Conservation (phyloP, 2,113 vertebrate species). For the Gallinago undulata region DNA sequence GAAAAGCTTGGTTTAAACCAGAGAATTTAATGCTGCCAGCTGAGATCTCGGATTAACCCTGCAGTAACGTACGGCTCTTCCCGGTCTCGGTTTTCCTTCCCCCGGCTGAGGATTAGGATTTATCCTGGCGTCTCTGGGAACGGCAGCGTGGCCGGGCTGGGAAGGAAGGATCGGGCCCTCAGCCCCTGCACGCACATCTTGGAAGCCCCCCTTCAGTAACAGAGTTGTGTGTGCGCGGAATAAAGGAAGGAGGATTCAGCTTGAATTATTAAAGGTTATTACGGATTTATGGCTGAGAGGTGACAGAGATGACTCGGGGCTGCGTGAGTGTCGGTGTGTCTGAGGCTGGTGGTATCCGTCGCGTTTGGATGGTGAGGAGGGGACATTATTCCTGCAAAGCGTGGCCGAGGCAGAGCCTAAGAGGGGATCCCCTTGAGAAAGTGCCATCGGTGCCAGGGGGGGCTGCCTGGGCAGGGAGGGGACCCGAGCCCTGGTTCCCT, state of each 20-base stretch:
- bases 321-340: neutral
- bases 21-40: neutral
- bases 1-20: neutral
- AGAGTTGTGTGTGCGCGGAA: neutral
- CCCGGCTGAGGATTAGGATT: fast-evolving
- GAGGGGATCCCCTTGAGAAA: neutral
- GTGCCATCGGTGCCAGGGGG: neutral
- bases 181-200: fast-evolving
- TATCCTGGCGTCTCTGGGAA: neutral
- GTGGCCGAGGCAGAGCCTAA: neutral
- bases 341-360: neutral
- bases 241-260: neutral
- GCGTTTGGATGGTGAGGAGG: fast-evolving
- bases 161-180: neutral
- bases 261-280: neutral
- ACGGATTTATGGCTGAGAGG: neutral
- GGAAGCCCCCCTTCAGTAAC: neutral
- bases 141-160: fast-evolving
- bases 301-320: neutral
- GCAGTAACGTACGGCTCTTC: fast-evolving
- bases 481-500: neutral
- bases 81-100: neutral
- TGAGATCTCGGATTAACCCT: neutral
- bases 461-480: neutral
- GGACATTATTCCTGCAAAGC: neutral